Evolutionary conservation across 2,113 vertebrate species (phyloP).

Genomic region (Pyrgilauda ruficollis): DNA sequence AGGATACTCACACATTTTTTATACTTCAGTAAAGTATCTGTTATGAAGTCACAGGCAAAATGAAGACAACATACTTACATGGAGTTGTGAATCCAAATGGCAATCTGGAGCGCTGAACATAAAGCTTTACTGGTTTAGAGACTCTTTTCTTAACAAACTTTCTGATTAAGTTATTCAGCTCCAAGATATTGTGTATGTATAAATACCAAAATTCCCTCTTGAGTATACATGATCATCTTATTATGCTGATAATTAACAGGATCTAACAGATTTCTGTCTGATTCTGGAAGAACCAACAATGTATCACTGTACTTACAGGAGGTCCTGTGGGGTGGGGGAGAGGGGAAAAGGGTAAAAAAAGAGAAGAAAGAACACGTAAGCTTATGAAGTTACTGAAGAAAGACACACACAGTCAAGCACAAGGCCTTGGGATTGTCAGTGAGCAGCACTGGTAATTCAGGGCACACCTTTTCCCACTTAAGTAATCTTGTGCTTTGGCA

Average conservation of each 20-base stretch:
- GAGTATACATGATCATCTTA: not conserved
- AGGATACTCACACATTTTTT: not conserved
- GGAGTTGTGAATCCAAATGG: not conserved
- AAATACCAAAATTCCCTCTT: conserved; percentile 2
- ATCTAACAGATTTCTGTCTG: conserved; percentile 54
- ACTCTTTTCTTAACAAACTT: not conserved
- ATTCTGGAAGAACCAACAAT: conserved; percentile 61
- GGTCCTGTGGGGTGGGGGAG: conserved; percentile 76
- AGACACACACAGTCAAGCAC: conserved; percentile 7
- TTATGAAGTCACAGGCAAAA: conserved; percentile 6
- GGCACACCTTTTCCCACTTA: not conserved
- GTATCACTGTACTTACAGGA: conserved; percentile 90
- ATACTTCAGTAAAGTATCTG: not conserved
- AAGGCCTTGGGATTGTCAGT: not conserved
- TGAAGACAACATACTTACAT: conserved; percentile 26
- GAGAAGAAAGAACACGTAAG: conserved; percentile 53
- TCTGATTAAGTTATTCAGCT: not conserved
- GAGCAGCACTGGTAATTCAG: not conserved
- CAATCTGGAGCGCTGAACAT: not conserved
- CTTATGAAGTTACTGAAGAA: not conserved
- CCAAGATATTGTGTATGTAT: not conserved
- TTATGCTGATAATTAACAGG: conserved; percentile 4
- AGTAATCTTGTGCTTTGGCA: not conserved
- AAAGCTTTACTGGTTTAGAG: conserved; percentile 5
- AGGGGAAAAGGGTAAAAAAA: not conserved